These are phyloP conservation scores for Helicoverpa assulta DNA, from an alignment of 2,888 invertebrate genomes.

Conservation along the genomic window DNA sequence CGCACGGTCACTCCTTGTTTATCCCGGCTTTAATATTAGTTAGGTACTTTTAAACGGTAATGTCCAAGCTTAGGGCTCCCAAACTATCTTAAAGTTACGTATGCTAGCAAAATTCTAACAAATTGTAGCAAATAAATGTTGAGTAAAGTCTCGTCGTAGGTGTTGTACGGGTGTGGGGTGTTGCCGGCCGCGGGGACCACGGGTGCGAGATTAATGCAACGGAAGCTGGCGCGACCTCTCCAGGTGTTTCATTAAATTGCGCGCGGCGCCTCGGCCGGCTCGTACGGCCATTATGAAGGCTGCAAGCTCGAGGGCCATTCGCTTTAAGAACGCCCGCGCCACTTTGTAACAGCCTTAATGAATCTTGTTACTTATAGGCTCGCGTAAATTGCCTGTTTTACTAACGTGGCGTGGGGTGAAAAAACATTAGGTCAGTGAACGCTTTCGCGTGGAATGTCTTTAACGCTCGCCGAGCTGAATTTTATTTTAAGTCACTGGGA, in stretches of 20 bases:
- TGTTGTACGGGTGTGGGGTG: slow-evolving; percentile 12
- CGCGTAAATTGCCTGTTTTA: slow-evolving; percentile 88
- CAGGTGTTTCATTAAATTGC: slow-evolving; percentile 90
- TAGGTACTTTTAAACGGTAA: slow-evolving; percentile 63
- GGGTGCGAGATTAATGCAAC: slow-evolving; percentile 86
- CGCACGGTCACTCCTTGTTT: slow-evolving; percentile 82
- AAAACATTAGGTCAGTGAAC: slow-evolving; percentile 80
- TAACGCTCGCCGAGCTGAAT: slow-evolving; percentile 62
- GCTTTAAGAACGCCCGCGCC: slow-evolving; percentile 89
- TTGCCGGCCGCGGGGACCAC: slow-evolving; percentile 58
- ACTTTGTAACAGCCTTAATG: slow-evolving; percentile 90
- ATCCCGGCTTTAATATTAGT: slow-evolving; percentile 80
- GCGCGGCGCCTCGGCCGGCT: slow-evolving; percentile 86
- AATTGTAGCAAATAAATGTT: slow-evolving; percentile 34
- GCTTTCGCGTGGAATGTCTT: slow-evolving; percentile 70
- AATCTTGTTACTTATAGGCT: slow-evolving; percentile 90
- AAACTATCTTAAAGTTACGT: slow-evolving; percentile 59
- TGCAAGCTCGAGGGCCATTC: slow-evolving; percentile 89
- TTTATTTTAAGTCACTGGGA: slow-evolving; percentile 53
- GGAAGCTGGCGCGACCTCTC: slow-evolving; percentile 87
- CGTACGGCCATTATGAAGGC: slow-evolving; percentile 88
- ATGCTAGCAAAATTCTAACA: slow-evolving; percentile 43
- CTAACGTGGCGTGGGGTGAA: slow-evolving; percentile 77
- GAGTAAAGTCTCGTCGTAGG: slow-evolving; percentile 23
- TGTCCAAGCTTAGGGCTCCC: slow-evolving; percentile 62